Evolutionary conservation across 53 echinoderm and acorn worm genomes (phyloP), one percentile per base, ranked within the genome.

Genomic region (Echinometra lucunter): DNA sequence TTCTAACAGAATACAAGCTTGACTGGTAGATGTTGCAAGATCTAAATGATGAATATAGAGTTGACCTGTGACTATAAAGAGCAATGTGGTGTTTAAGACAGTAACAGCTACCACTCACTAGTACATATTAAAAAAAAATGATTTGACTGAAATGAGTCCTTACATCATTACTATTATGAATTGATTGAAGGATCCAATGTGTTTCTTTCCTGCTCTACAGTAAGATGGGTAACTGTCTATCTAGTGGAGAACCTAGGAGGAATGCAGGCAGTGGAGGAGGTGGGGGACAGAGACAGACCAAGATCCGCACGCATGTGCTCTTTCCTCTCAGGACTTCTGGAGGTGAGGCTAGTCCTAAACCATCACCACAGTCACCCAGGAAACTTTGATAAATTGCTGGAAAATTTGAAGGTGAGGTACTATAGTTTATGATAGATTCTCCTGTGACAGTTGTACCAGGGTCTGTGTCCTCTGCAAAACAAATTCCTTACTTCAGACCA

Each of bases 201-300:
- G 72, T 72, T 72, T 72, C 35, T 32, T 72, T 13, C 35, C 32
- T 35, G 8, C 72, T 72, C 10, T 72, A 35, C 85, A 83, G 45
- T 55, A 88, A 49, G 53, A 88, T 88, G 88, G 88, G 88, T 13
- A 88, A 88, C 28, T 88, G 88, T n/a, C n/a, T 88, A 34, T 88
- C 88, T 23, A 56, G 88, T 55, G 88, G 88, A 55, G 78, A 78
- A 21, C 78, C 78, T 78, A 16, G 42, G 21, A 78, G 78, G 38
- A 42, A 30, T 78, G 88, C 55, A 40, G 27, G 44, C 30, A 53
- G 32, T 7, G 30, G 30, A 12, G 45, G 49, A 34, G 53, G 53
- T 55, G 87, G 45, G 6, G 47, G 47, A 45, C 45, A 87, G 47
- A 87, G n/a, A n/a, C 53, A 53, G 53, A 53, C 53, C 21, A 88